These are phyloP conservation scores for Escarpia spicata DNA, from an alignment of 2,888 invertebrate genomes.

Conservation along the genomic window DNA sequence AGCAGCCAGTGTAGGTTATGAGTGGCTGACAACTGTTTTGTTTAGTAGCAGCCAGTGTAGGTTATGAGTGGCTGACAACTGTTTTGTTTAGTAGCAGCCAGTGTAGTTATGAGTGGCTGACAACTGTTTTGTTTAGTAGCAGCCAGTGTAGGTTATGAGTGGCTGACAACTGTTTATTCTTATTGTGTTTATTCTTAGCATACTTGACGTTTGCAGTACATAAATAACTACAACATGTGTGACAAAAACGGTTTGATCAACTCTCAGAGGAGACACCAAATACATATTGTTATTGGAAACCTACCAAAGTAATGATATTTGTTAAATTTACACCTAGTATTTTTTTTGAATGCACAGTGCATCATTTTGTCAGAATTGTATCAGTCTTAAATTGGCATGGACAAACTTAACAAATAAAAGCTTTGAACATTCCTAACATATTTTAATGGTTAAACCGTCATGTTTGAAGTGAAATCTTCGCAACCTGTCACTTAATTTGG, in stretches of 20 bases:
- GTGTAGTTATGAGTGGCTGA: too few relatives aligned
- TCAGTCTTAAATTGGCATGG: neutral
- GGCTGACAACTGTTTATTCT: too few relatives aligned
- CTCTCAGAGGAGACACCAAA: neutral
- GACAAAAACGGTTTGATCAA: neutral
- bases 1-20: too few relatives aligned
- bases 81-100: too few relatives aligned
- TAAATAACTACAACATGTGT: too few relatives aligned
- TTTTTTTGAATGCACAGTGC: neutral
- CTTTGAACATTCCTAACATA: neutral
- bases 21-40: too few relatives aligned
- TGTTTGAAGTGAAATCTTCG: neutral
- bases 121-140: neutral
- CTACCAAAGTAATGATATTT: neutral
- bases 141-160: too few relatives aligned
- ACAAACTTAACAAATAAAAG: neutral
- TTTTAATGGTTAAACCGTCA: neutral
- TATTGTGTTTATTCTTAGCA: too few relatives aligned
- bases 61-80: too few relatives aligned
- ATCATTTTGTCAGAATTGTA: neutral
- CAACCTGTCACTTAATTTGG: neutral
- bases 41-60: too few relatives aligned
- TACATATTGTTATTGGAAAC: neutral
- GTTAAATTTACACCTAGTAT: neutral
- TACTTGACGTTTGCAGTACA: too few relatives aligned